Conservation (phyloP, 2,797 vertebrate genomes). For the Phrynocephalus vlangalii region DNA sequence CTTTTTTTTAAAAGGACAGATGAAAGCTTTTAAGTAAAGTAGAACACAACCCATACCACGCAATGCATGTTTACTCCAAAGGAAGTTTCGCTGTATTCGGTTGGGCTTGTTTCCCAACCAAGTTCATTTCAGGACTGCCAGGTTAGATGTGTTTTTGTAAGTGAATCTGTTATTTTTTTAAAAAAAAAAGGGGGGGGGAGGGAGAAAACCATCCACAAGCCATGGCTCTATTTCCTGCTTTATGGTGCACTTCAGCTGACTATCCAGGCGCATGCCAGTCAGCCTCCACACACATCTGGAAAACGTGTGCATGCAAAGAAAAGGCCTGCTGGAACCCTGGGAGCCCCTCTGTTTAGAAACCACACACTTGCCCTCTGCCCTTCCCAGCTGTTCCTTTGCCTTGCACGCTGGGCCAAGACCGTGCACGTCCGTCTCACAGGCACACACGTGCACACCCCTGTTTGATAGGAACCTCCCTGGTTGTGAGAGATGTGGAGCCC, state of each 20-base stretch:
- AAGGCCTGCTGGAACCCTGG: background rate
- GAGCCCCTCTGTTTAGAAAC: background rate
- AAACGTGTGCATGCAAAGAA: too few species aligned
- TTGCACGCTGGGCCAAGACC: background rate
- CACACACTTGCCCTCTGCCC: background rate
- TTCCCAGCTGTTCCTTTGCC: background rate
- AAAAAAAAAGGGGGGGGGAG: background rate
- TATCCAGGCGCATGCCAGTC: background rate
- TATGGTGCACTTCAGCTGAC: background rate
- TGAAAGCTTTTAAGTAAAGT: background rate
- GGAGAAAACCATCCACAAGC: too few species aligned
- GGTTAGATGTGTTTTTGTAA: background rate
- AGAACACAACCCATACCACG: background rate
- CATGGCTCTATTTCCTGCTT: background rate
- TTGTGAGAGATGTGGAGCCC: slow-evolving; percentile 9
- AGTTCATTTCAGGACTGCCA: too few species aligned
- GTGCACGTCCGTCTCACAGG: background rate
- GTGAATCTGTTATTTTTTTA: background rate
- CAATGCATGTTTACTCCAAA: background rate
- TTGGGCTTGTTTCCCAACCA: background rate
- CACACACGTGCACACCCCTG: background rate
- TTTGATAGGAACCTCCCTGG: background rate
- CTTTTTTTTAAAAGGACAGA: background rate
- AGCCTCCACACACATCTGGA: background rate
- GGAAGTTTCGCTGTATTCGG: background rate